phyloP scores from a whole-genome alignment of 2,888 invertebrate species.

The Gastrophysa polygoni region DNA sequence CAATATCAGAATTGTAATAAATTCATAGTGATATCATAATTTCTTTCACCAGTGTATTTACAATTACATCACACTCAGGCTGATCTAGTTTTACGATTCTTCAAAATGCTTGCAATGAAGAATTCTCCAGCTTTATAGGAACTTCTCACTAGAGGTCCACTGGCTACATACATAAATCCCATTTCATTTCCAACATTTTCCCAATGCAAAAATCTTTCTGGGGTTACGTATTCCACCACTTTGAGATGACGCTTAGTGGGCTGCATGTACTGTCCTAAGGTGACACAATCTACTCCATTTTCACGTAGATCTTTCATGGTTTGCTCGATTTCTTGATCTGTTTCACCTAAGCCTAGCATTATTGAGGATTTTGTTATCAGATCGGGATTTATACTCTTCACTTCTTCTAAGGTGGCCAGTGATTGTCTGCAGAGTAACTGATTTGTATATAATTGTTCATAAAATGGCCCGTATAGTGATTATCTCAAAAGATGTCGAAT shows the following conservation, averaged over 20 bases:
- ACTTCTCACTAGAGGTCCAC: constrained; percentile 95
- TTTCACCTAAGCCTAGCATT: constrained; percentile 96
- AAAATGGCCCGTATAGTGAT: too few species aligned
- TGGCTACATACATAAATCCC: constrained; percentile 96
- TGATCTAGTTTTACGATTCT: constrained; percentile 62
- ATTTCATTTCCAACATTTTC: constrained; percentile 78
- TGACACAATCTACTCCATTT: constrained; percentile 91
- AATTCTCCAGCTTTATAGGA: constrained; percentile 99
- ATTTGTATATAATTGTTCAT: constrained; percentile 27
- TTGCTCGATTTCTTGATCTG: constrained; percentile 83
- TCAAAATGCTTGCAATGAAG: constrained; percentile 82
- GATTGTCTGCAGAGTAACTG: constrained; percentile 86
- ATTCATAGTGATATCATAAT: too few species aligned
- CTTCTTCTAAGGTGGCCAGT: constrained; percentile 78
- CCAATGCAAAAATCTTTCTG: constrained; percentile 90
- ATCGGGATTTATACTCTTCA: constrained; percentile 79
- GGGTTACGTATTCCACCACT: constrained; percentile 93
- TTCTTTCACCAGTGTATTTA: too few species aligned
- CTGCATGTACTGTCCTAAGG: constrained; percentile 99
- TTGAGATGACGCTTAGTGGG: constrained; percentile 95
- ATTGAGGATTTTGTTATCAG: constrained; percentile 97
- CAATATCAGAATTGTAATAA: too few species aligned
- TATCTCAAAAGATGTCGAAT: too few species aligned
- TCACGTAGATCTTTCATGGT: constrained; percentile 84
- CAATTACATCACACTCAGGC: not conserved